Conservation (phyloP, 2,888 invertebrate species). For the Teinopalpus imperialis region DNA sequence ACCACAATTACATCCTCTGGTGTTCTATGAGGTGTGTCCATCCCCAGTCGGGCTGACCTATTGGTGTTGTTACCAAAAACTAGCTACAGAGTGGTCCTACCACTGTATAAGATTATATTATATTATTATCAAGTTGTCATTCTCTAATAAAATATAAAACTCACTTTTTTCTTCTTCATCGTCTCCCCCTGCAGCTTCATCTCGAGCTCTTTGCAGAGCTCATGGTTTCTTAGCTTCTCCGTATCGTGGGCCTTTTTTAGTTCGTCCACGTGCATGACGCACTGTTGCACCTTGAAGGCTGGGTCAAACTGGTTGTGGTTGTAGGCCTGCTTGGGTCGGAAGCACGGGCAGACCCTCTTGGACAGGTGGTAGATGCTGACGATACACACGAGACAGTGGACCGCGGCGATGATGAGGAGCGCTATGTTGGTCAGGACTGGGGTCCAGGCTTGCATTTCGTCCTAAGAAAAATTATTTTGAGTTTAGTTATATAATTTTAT, state of each 20-base stretch:
- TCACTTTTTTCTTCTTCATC: slow-evolving; percentile 60
- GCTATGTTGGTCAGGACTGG: slow-evolving; percentile 84
- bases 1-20: no score
- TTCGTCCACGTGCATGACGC: slow-evolving; percentile 66
- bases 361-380: slow-evolving; percentile 79
- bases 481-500: no score
- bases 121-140: no score
- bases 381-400: slow-evolving; percentile 81
- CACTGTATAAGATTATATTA: no score
- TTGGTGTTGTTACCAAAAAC: no score
- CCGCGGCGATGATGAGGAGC: slow-evolving; percentile 80
- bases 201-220: slow-evolving; percentile 66
- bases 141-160: no score
- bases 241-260: slow-evolving; percentile 48
- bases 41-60: no score
- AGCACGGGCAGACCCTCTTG: slow-evolving; percentile 80
- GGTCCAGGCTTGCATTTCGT: slow-evolving; percentile 81
- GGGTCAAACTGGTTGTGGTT: slow-evolving; percentile 80
- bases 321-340: slow-evolving; percentile 69
- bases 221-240: slow-evolving; percentile 51
- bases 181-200: slow-evolving; percentile 61
- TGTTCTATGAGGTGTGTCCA: no score
- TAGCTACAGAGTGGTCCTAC: no score
- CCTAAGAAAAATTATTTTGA: slow-evolving; percentile 45
- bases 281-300: slow-evolving; percentile 51